Evolutionary conservation across 2,797 vertebrate species (phyloP).

Genomic region (Liasis olivaceus): DNA sequence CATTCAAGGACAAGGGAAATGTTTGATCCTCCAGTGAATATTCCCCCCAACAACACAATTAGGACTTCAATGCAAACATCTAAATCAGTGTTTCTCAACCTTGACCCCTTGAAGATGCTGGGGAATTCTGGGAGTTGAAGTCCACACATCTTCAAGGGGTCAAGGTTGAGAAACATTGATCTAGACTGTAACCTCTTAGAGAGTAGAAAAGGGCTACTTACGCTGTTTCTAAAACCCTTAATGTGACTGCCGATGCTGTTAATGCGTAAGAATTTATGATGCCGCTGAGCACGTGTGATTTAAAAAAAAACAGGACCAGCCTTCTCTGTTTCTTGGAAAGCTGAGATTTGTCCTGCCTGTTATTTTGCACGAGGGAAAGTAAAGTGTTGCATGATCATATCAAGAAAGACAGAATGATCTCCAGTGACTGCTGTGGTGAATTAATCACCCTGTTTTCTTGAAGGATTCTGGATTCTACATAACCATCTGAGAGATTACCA

Average conservation of each 20-base stretch:
- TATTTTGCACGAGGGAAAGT: neutral
- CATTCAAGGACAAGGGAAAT: neutral
- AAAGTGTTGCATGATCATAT: neutral
- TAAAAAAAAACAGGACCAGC: neutral
- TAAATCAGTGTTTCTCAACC: neutral
- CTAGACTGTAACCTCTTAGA: neutral
- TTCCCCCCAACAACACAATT: neutral
- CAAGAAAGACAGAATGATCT: neutral
- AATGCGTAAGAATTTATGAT: neutral
- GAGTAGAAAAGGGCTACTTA: neutral
- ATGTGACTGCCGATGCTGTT: neutral
- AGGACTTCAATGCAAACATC: neutral
- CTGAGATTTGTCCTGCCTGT: neutral
- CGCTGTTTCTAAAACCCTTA: neutral
- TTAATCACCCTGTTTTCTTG: neutral
- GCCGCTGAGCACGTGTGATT: neutral
- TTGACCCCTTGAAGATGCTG: neutral
- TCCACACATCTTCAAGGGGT: neutral
- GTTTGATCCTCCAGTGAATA: neutral
- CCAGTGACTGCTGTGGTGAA: neutral
- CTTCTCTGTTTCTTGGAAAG: neutral
- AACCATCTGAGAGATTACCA: neutral
- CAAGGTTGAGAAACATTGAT: neutral
- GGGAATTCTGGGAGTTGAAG: neutral
- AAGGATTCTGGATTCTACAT: neutral